Percentiles rank a stretch among this genome's conserved stretches.
Conservation (phyloP, 2,113 vertebrate species). For the Phalacrocorax carbo region DNA sequence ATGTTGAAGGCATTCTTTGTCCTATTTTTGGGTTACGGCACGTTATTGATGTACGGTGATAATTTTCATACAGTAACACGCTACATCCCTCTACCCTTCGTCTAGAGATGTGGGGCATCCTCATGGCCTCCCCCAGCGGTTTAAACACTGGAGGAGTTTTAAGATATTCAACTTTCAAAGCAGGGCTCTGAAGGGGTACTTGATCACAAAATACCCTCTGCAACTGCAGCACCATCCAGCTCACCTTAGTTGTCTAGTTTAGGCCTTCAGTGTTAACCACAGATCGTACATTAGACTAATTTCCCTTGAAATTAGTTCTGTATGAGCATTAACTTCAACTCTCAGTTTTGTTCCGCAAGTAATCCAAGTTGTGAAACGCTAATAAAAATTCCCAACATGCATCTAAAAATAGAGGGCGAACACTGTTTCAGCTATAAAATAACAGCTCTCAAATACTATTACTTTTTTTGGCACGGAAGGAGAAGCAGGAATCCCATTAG, state of each 20-base stretch:
- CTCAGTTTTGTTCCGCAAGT: background rate
- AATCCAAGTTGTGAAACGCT: background rate
- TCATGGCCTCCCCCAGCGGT: accelerated
- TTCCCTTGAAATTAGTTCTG: background rate
- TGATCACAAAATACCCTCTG: background rate
- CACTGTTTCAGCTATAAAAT: background rate
- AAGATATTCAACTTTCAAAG: background rate
- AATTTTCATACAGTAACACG: background rate
- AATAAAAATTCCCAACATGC: accelerated
- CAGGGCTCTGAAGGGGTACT: background rate
- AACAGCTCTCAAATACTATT: background rate
- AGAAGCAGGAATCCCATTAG: background rate
- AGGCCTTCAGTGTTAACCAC: accelerated
- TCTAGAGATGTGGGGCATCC: background rate
- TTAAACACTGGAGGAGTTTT: background rate
- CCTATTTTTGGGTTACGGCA: background rate
- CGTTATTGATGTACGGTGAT: accelerated
- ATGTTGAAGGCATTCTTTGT: background rate
- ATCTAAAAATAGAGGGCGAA: background rate
- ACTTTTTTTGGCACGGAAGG: background rate
- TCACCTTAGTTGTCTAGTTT: background rate
- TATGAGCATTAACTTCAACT: background rate
- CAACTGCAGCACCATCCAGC: background rate
- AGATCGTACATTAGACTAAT: too few species aligned
- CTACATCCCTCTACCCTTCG: background rate